These are phyloP conservation scores for Choristoneura rosaceana DNA, from an alignment of 2,888 invertebrate species.

Conservation along the genomic window DNA sequence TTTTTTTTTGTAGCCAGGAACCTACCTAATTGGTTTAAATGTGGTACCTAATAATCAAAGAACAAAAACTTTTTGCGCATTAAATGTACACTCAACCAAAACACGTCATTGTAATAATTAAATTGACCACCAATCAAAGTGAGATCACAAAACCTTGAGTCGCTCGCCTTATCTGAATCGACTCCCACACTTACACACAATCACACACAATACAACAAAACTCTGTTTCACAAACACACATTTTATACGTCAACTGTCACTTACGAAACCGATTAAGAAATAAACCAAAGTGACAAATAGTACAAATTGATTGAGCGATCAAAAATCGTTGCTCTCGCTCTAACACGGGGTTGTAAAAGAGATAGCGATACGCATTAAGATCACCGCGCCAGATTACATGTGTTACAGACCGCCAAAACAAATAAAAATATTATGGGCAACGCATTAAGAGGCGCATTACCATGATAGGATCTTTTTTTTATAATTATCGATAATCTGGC, in stretches of 20 bases:
- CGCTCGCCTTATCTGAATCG: conserved; percentile 11
- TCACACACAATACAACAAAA: conserved; percentile 37
- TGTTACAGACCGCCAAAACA: conserved; percentile 67
- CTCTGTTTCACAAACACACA: conserved; percentile 38
- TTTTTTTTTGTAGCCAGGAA: too few relatives aligned
- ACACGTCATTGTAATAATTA: not conserved
- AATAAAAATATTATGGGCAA: conserved; percentile 80
- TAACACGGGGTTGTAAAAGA: conserved; percentile 54
- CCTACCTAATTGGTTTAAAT: too few relatives aligned
- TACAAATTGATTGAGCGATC: conserved; percentile 72
- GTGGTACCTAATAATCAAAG: too few relatives aligned
- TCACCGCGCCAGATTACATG: conserved; percentile 64
- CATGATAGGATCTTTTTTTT: conserved; percentile 77
- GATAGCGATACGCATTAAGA: conserved; percentile 71
- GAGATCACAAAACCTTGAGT: not conserved
- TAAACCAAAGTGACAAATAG: conserved; percentile 71
- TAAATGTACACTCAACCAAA: not conserved
- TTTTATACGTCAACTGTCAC: conserved; percentile 62
- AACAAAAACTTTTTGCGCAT: not conserved
- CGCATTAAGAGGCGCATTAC: conserved; percentile 82
- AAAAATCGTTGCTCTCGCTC: conserved; percentile 65
- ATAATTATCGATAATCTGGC: conserved; percentile 85
- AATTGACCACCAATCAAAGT: not conserved
- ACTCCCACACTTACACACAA: conserved; percentile 34
- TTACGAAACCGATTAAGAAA: conserved; percentile 69